These are phyloP conservation scores for Galeruca laticollis DNA, from an alignment of 2,888 invertebrate species.

Conservation along the genomic window DNA sequence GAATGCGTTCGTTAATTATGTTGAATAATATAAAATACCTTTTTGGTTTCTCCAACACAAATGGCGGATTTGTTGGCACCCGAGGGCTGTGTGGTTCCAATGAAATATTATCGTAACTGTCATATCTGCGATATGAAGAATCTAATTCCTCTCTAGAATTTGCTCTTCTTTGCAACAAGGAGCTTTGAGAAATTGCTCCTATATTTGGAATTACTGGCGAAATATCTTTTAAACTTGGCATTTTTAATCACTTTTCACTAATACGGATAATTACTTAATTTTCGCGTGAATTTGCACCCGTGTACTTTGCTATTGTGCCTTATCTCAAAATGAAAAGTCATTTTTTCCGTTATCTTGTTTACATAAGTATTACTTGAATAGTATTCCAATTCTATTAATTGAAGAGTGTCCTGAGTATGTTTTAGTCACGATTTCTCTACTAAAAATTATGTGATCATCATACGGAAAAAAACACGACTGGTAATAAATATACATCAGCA, in stretches of 20 bases:
- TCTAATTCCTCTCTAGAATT: constrained; percentile 54
- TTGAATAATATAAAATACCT: too few relatives aligned
- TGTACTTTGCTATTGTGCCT: constrained; percentile 21
- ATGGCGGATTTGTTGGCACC: constrained; percentile 21
- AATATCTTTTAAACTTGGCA: constrained; percentile 53
- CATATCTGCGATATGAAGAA: constrained; percentile 50
- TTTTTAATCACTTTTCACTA: constrained; percentile 28
- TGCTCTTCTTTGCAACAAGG: constrained; percentile 57
- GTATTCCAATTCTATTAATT: constrained; percentile 20
- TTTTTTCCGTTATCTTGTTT: constrained; percentile 39
- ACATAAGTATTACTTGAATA: constrained; percentile 27
- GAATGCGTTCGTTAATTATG: too few relatives aligned
- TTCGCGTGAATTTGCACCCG: constrained; percentile 18
- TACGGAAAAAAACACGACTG: constrained; percentile 21
- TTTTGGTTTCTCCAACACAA: constrained; percentile 30
- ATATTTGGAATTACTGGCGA: constrained; percentile 60
- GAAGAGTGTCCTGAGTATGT: constrained; percentile 1
- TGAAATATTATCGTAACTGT: constrained; percentile 55
- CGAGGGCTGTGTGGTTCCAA: constrained; percentile 39
- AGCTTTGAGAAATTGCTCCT: constrained; percentile 55
- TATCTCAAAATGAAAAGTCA: constrained; percentile 36
- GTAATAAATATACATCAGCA: constrained; percentile 12
- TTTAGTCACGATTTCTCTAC: constrained; percentile 31
- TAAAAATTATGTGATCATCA: constrained; percentile 31
- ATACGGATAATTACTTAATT: neutral